Base-by-base conservation (phyloP, 2,797 vertebrate genomes). In the Tangara arthus region DNA sequence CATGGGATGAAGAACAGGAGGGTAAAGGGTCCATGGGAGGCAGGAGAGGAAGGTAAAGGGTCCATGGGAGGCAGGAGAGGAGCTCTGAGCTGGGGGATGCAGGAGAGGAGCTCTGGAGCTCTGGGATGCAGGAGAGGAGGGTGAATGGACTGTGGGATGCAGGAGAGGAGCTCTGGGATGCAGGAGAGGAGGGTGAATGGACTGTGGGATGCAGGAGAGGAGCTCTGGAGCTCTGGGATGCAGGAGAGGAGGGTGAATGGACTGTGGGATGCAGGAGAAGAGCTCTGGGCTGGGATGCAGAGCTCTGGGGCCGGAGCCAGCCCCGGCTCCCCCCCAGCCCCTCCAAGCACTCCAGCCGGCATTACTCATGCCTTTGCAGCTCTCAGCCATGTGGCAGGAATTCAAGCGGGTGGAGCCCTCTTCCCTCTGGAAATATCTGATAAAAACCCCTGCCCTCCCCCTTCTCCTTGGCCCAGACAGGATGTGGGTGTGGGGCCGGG, bases 361-460 rank as follows among this genome's bases (percentile, higher is more conserved):
- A 64, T 97, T 97, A 95, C 96, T 97, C 97, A 94, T 18, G 65
- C 91, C 93, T 86, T 77, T 47, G 96, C 92, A 86, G 72, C 88
- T 94, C 91, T 39, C 73, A 27, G 85, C 95, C 96, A 97, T 95
- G 95, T 97, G 97, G 97, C 98, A 97, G 95, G 89, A 96, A 97
- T 96, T 98, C 97, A 97, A 96, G 96, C 95, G 98, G 98, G 98
- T 96, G 98, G 97, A 97, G 97, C 95, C 87, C 94, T 94, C 94
- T 98, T 97, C 96, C 96, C 97, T 98, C 96, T 97, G 97, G 98
- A 98, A 98, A 97, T 96, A 97, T 91, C 97, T 96, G 97, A 98
- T 98, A 98, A 97, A 95, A 97, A 90, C 56, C 93, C 94, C 93
- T 97, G 89, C 90, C 96, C 85, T 87, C 89, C 94, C 96, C 93